phyloP scores from a whole-genome alignment of 2,888 invertebrate genomes.

The Chelonus formosanus region DNA sequence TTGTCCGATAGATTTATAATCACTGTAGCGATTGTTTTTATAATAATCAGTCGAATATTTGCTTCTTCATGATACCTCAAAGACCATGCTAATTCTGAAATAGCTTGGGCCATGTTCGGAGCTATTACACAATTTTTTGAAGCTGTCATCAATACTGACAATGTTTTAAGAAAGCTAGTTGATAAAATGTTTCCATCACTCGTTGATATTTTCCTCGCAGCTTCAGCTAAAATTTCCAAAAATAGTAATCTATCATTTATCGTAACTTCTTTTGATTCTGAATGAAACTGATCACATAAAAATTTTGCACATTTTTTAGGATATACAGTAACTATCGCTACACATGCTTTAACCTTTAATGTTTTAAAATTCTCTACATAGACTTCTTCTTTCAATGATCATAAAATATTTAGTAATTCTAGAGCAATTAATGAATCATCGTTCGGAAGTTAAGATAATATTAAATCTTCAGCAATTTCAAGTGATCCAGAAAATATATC shows the following conservation, averaged over 20 bases:
- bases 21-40: conserved; percentile 75
- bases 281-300: conserved; percentile 81
- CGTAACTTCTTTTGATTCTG: conserved; percentile 77
- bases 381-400: conserved; percentile 76
- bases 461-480: conserved; percentile 73
- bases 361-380: conserved; percentile 76
- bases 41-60: conserved; percentile 72
- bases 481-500: conserved; percentile 77
- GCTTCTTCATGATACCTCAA: conserved; percentile 75
- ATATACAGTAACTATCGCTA: conserved; percentile 76
- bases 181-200: conserved; percentile 67
- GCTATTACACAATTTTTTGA: conserved; percentile 75
- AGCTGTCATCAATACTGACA: conserved; percentile 74
- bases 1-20: conserved; percentile 71
- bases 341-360: conserved; percentile 74
- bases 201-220: conserved; percentile 72
- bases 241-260: conserved; percentile 81
- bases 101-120: conserved; percentile 74
- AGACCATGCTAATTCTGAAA: conserved; percentile 74
- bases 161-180: conserved; percentile 74
- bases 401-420: conserved; percentile 78
- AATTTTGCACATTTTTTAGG: conserved; percentile 78
- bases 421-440: conserved; percentile 76
- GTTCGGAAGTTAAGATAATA: conserved; percentile 73
- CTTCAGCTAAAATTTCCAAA: conserved; percentile 76